Percentiles rank a stretch among this genome's conserved stretches.
These are phyloP conservation scores for Erynnis tages DNA, from an alignment of 2,888 invertebrate genomes.

Conservation along the genomic window DNA sequence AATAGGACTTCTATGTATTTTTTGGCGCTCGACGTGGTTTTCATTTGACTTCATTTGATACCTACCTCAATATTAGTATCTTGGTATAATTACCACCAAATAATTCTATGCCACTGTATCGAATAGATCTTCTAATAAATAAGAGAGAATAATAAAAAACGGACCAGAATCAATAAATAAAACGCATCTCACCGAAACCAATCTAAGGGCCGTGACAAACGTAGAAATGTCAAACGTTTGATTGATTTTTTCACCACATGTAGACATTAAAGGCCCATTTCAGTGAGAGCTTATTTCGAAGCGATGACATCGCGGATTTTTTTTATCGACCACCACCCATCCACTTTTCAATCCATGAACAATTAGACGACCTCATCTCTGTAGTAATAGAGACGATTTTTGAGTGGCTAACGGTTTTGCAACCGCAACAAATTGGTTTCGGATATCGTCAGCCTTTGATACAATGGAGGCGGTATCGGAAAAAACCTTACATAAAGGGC, in stretches of 20 bases:
- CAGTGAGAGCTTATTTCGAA: slow-evolving; percentile 1
- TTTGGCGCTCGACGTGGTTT: too few species aligned
- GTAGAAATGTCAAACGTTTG: neutral
- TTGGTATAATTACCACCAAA: too few species aligned
- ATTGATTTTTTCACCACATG: slow-evolving; percentile 12
- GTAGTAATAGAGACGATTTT: neutral
- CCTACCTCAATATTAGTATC: too few species aligned
- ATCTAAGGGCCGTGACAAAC: slow-evolving; percentile 3
- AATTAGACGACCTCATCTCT: neutral
- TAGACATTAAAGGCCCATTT: slow-evolving; percentile 6
- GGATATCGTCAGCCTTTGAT: slow-evolving; percentile 14
- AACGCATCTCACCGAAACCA: neutral
- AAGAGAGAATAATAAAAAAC: neutral
- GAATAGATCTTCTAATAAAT: too few species aligned
- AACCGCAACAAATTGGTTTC: neutral
- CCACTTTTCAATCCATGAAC: neutral
- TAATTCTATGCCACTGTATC: too few species aligned
- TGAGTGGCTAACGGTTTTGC: neutral
- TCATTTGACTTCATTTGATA: too few species aligned
- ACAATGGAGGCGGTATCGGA: slow-evolving; percentile 2
- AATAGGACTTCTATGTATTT: too few species aligned
- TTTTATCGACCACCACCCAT: neutral
- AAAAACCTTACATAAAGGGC: slow-evolving; percentile 21
- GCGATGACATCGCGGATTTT: slow-evolving; percentile 19
- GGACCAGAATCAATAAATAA: neutral